phyloP scores from a whole-genome alignment of 64 coral and sea anemone genomes.

The Catalaphyllia jardinei region DNA sequence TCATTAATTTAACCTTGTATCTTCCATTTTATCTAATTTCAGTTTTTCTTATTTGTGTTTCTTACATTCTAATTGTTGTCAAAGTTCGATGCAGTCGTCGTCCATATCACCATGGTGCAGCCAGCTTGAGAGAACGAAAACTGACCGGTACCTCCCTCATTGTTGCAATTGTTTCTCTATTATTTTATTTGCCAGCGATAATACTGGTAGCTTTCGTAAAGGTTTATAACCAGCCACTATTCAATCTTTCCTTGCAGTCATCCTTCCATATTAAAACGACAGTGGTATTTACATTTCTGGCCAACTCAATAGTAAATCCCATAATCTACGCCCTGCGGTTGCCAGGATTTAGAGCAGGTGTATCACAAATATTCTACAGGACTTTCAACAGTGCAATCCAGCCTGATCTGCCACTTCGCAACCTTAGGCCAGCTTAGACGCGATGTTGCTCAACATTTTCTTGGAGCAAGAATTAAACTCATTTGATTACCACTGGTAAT shows the following conservation, averaged over 20 bases:
- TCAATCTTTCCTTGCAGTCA: not conserved
- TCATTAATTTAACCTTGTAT: not conserved
- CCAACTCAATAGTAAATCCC: not conserved
- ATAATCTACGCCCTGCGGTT: not conserved
- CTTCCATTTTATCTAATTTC: not conserved
- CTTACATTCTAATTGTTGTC: not conserved
- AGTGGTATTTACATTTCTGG: not conserved
- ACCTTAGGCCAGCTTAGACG: not conserved
- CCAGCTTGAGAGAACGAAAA: not conserved
- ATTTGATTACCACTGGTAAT: not conserved
- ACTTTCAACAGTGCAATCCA: not conserved
- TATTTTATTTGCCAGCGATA: not conserved
- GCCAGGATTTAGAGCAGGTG: not conserved
- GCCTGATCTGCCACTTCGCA: not conserved
- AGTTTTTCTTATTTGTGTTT: not conserved
- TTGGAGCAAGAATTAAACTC: too few species aligned
- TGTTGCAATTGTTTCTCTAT: not conserved
- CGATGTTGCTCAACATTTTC: too few species aligned
- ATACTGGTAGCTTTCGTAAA: too few species aligned
- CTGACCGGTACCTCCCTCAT: conserved; percentile 9
- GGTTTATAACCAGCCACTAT: not conserved
- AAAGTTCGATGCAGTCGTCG: not conserved
- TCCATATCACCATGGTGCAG: conserved; percentile 1
- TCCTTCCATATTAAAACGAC: not conserved
- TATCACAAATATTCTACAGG: not conserved